Conservation (phyloP, 2,113 vertebrate genomes). For the Catharus minimus region DNA sequence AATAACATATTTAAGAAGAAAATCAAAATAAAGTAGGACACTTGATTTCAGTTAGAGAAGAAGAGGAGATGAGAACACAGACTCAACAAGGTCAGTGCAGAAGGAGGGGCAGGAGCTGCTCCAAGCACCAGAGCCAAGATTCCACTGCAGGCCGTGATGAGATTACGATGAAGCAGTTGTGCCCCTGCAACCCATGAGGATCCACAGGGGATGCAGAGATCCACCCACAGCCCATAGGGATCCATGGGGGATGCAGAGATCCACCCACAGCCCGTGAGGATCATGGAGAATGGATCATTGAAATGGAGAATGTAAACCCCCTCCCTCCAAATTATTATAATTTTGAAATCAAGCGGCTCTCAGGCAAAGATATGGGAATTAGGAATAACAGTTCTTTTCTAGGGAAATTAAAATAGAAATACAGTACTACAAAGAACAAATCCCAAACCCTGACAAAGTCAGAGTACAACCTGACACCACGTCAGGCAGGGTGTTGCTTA, state of each 20-base stretch:
- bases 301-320: no score
- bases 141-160: background rate
- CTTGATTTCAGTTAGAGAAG: background rate
- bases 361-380: no score
- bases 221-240: background rate
- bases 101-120: background rate
- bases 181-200: no score
- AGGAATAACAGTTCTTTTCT: no score
- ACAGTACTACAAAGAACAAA: no score
- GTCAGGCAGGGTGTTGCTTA: no score
- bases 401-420: no score
- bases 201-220: background rate
- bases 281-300: no score
- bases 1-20: background rate
- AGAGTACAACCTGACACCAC: no score
- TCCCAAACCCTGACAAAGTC: no score
- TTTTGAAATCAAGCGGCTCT: no score
- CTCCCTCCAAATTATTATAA: no score
- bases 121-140: rapidly evolving
- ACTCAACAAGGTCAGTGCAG: background rate
- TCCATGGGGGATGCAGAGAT: background rate
- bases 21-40: background rate
- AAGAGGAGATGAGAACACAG: background rate
- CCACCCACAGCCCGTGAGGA: background rate
- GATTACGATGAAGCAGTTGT: background rate